A percentile compares a stretch with the other conserved stretches of the same genome.
Conservation (phyloP, 1,140 invertebrate genomes). For the Drosophila sucinea region DNA sequence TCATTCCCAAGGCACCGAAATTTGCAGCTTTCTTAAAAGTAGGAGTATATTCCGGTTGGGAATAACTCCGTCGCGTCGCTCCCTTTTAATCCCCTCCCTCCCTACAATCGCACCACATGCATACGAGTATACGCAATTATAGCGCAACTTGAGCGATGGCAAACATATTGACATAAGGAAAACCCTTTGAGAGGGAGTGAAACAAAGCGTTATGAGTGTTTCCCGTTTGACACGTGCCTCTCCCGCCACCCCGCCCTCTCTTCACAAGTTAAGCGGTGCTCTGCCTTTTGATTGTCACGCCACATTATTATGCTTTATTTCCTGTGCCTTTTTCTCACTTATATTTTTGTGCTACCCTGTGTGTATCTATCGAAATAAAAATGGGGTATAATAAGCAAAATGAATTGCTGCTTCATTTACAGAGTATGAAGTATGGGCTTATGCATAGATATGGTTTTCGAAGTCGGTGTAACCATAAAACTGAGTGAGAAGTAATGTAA, state of each 20-base stretch:
- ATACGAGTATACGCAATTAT: constrained; percentile 11
- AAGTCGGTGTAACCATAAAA: no score
- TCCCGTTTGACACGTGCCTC: constrained; percentile 67
- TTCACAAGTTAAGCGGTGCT: not conserved
- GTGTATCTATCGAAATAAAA: no score
- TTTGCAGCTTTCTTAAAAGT: constrained; percentile 14
- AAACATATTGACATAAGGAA: constrained; percentile 28
- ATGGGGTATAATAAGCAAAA: no score
- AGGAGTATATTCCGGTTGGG: constrained; percentile 4
- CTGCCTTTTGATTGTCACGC: constrained; percentile 57
- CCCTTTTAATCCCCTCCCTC: not conserved
- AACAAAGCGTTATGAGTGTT: constrained; percentile 71
- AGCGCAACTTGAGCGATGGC: constrained; percentile 11
- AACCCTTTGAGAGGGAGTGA: constrained; percentile 52
- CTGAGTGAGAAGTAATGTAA: no score
- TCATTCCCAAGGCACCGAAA: constrained; percentile 6
- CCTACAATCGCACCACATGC: not conserved
- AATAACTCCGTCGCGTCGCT: not conserved
- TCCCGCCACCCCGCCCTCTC: not conserved
- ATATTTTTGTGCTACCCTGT: not conserved
- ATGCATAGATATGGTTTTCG: no score
- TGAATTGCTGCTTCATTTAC: no score
- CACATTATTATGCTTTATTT: constrained; percentile 80
- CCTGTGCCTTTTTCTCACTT: constrained; percentile 36
- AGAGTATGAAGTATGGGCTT: no score